These are phyloP conservation scores for Triplophysa siluroides DNA, from an alignment of 2,113 vertebrate genomes.

Conservation along the genomic window DNA sequence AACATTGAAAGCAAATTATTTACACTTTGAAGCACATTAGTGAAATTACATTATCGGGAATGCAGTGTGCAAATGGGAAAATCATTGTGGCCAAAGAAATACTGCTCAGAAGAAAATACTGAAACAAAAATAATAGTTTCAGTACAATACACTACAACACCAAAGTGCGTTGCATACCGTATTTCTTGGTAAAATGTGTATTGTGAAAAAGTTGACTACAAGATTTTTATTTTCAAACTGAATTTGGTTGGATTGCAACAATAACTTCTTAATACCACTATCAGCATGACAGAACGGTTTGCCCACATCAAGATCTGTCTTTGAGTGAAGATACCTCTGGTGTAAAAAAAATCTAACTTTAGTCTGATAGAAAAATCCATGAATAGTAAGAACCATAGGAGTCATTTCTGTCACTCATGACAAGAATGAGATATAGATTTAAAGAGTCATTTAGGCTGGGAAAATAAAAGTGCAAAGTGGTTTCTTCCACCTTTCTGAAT, in stretches of 20 bases:
- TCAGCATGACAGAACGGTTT: background rate
- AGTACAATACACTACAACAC: too few species aligned
- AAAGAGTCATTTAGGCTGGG: constrained; percentile 21
- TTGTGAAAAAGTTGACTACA: background rate
- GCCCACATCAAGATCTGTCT: background rate
- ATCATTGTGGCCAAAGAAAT: background rate
- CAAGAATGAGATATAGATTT: constrained; percentile 15
- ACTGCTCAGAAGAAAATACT: background rate
- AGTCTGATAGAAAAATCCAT: background rate
- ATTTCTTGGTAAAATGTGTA: background rate
- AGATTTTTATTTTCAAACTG: too few species aligned
- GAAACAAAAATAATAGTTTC: background rate
- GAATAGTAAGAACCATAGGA: constrained; percentile 23
- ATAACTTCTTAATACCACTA: background rate
- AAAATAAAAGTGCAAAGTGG: constrained; percentile 31
- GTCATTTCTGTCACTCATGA: constrained; percentile 6
- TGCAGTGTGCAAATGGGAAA: background rate
- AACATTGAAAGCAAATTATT: background rate
- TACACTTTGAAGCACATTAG: too few species aligned
- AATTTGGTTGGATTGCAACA: too few species aligned
- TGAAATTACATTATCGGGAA: background rate
- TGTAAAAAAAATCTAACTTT: background rate
- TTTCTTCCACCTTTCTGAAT: constrained; percentile 36
- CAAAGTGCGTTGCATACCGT: too few species aligned
- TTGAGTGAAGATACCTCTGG: constrained; percentile 3